These are phyloP conservation scores for Macquaria ambigua DNA, from an alignment of 2,113 vertebrate species.

Conservation along the genomic window DNA sequence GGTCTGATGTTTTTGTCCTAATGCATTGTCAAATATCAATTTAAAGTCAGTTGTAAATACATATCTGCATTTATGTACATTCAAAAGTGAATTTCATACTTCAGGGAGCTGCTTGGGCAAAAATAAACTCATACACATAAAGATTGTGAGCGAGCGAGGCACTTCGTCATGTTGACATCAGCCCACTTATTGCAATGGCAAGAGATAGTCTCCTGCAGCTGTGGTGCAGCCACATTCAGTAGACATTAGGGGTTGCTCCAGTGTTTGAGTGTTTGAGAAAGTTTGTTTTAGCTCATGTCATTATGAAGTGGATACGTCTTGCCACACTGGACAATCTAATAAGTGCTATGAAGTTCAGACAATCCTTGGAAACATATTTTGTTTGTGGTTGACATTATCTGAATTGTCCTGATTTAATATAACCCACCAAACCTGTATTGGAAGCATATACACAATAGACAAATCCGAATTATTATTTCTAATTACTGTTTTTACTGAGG, in stretches of 20 bases:
- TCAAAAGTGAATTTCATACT: background rate
- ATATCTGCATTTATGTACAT: background rate
- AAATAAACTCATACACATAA: no score
- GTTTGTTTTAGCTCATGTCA: background rate
- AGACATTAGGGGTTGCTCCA: background rate
- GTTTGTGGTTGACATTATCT: background rate
- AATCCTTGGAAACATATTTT: background rate
- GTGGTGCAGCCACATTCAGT: background rate
- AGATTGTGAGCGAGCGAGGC: background rate
- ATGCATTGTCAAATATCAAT: background rate
- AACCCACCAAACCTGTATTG: background rate
- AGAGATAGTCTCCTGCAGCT: background rate
- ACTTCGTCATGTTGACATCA: background rate
- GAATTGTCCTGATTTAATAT: background rate
- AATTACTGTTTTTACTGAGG: background rate
- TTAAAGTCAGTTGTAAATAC: no score
- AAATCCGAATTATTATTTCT: background rate
- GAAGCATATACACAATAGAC: background rate
- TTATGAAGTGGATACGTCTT: background rate
- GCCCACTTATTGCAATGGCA: background rate
- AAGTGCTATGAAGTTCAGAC: background rate
- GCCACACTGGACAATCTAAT: background rate
- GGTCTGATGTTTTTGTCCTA: no score
- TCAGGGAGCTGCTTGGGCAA: background rate
- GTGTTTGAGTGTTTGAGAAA: background rate